Percentiles rank a stretch among this genome's conserved stretches.
Evolutionary conservation across 2,113 vertebrate species (phyloP).

Genomic region (Eurypyga helias): DNA sequence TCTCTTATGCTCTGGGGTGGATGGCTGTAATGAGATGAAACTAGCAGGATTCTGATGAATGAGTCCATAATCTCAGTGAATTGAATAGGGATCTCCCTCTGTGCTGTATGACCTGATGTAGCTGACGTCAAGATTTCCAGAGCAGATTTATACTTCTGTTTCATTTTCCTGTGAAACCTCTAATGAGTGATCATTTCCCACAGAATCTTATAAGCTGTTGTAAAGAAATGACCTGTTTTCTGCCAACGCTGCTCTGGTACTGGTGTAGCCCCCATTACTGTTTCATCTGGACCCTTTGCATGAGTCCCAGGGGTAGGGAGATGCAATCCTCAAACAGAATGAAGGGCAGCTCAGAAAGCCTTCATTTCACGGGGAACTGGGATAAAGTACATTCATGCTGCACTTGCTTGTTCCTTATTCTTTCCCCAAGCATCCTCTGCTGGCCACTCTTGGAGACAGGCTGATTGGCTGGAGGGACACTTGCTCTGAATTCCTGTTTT

Average conservation of each 20-base stretch:
- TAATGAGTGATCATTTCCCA: background rate
- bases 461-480: background rate
- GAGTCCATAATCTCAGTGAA: background rate
- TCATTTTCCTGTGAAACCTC: background rate
- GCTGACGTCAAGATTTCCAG: constrained; percentile 29
- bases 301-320: background rate
- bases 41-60: background rate
- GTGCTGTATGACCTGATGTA: constrained; percentile 11
- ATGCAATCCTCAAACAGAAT: background rate
- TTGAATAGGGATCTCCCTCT: constrained; percentile 28
- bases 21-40: background rate
- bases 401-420: background rate
- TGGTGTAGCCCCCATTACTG: background rate
- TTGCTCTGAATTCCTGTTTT: background rate
- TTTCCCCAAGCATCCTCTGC: constrained; percentile 64
- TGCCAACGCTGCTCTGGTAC: background rate
- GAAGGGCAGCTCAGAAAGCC: background rate
- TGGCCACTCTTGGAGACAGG: constrained; percentile 23
- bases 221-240: background rate
- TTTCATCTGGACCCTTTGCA: background rate
- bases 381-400: background rate
- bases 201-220: background rate
- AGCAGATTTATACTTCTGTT: background rate
- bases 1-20: background rate
- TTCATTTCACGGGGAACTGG: background rate